A percentile compares a stretch with the other conserved stretches of the same genome.
phyloP scores from a whole-genome alignment of 2,113 vertebrate species.

The Tragelaphus scriptus region DNA sequence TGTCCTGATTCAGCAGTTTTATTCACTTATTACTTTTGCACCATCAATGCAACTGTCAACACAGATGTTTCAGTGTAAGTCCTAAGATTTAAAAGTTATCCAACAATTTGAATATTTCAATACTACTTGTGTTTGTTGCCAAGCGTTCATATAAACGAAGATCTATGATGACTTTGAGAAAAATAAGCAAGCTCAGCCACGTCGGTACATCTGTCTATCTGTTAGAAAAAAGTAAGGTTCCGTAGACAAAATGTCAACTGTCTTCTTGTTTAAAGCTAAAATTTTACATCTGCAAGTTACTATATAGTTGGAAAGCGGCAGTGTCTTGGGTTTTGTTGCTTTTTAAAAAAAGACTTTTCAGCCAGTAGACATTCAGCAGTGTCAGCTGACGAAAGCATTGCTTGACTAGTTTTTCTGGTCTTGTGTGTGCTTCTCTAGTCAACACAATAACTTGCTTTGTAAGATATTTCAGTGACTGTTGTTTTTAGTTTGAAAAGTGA shows the following conservation, averaged over 20 bases:
- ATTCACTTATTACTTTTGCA: too few relatives aligned
- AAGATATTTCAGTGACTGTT: neutral
- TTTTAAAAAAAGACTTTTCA: neutral
- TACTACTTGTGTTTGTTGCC: neutral
- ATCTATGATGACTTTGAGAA: neutral
- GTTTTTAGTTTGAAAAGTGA: neutral
- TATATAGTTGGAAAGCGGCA: neutral
- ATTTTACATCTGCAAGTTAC: neutral
- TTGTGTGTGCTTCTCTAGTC: neutral
- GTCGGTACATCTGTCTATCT: neutral
- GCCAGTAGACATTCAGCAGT: neutral
- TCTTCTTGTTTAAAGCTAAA: neutral
- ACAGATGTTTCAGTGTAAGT: neutral
- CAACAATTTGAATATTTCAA: neutral
- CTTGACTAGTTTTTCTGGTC: too few relatives aligned
- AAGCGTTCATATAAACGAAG: neutral
- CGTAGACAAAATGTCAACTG: neutral
- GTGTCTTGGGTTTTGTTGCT: neutral
- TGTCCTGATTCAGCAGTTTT: neutral
- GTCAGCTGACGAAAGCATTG: neutral
- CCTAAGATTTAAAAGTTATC: neutral
- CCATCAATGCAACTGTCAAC: neutral
- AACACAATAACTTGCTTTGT: accelerated
- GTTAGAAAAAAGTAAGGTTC: neutral
- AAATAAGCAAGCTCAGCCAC: neutral